phyloP scores from a whole-genome alignment of 92 coral and sea anemone genomes.

The Virgularia gustaviana region DNA sequence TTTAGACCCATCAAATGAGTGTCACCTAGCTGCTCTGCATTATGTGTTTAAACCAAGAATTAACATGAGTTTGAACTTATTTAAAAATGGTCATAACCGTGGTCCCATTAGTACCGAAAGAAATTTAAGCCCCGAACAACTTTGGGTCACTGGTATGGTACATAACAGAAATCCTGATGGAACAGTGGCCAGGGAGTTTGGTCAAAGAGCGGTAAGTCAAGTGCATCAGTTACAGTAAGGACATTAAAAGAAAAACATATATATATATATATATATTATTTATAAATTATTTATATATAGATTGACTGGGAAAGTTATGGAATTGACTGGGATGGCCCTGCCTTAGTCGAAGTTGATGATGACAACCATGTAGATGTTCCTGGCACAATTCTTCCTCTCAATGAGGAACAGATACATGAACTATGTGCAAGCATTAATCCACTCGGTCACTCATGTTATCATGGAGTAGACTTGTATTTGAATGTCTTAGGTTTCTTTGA shows the following conservation, averaged over 20 bases:
- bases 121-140: constrained; percentile 16
- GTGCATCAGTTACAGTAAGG: no score
- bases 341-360: neutral
- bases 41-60: constrained; percentile 10
- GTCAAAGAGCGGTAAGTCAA: no score
- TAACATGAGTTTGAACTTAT: neutral
- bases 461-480: constrained; percentile 2
- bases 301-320: constrained; percentile 2
- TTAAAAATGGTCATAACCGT: constrained; percentile 13
- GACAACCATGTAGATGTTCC: constrained; percentile 18
- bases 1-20: constrained; percentile 2
- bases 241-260: no score
- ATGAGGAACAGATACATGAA: neutral
- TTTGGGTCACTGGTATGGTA: constrained; percentile 1
- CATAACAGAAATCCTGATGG: constrained; percentile 5
- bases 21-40: constrained; percentile 4
- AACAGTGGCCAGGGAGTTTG: neutral
- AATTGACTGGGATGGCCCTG: constrained; percentile 13
- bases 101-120: constrained; percentile 1
- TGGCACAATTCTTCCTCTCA: neutral
- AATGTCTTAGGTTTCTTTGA: neutral
- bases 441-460: neutral
- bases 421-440: neutral
- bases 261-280: no score
- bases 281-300: neutral